Evolutionary conservation across 2,797 vertebrate species (phyloP).

Genomic region (Aphelocoma californica): DNA sequence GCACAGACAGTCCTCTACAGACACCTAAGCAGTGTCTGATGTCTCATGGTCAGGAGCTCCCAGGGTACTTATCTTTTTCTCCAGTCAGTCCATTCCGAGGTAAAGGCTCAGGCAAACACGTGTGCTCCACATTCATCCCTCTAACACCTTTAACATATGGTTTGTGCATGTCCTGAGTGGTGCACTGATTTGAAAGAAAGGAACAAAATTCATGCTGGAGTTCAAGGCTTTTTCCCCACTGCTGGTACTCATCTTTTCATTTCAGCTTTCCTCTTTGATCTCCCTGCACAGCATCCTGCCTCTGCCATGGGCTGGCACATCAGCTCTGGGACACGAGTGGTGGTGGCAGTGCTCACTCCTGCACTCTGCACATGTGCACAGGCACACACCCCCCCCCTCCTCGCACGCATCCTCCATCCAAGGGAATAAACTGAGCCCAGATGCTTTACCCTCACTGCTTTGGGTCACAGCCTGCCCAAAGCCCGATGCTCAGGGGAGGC

Average conservation of each 20-base stretch:
- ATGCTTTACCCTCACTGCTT: not conserved
- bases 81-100: not conserved
- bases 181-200: not conserved
- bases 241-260: not conserved
- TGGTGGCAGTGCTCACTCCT: not conserved
- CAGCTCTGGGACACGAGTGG: accelerated
- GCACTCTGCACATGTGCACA: accelerated
- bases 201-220: not conserved
- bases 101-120: not conserved
- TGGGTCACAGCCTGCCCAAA: not conserved
- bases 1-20: not conserved
- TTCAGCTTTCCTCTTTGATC: not conserved
- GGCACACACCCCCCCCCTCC: accelerated
- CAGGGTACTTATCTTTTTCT: not conserved
- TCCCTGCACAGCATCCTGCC: not conserved
- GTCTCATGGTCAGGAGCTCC: not conserved
- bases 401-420: accelerated
- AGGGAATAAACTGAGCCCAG: not conserved
- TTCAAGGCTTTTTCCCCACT: not conserved
- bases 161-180: not conserved
- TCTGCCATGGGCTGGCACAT: not conserved
- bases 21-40: not conserved
- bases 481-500: not conserved
- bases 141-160: not conserved
- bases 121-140: not conserved